Base-by-base conservation (phyloP, 2,113 vertebrate genomes). In the Pithys albifrons region DNA sequence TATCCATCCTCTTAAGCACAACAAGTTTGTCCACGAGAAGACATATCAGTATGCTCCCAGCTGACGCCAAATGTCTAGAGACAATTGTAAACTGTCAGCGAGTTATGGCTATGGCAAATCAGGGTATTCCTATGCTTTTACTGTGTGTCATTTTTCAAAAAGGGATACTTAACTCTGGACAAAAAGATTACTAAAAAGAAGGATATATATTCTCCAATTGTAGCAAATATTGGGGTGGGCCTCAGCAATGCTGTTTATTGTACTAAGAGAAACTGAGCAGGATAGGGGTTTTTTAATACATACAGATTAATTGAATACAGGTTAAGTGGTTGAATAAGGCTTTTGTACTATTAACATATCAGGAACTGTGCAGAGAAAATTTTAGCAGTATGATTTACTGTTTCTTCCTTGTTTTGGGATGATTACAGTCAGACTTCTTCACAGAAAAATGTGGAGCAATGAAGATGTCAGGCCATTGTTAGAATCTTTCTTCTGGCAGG, bases 211-310 rank as follows among this genome's bases (percentile, higher is more conserved):
- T 69, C 7, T 69, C 9, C 41, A 57, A 19, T 45, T 59, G 3
- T 35, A 88, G 8, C 18, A 12, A 43, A 22, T 23, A 61, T 0
- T 39, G 15, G 2, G 1, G 10, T 43, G 10, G 13, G 7, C 8
- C 35, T 85, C 37, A 62, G 9, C 41, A 70, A 12, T 74, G 17
- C 12, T 71, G 10, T 61, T 89, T 69, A 28, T 14, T 59, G 4
- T 46, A 28, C 25, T 37, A 41, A 55, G 22, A 49, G 39, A 89
- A 58, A 54, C 22, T 46, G 52, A 80, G 7, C 7, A 69, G 19
- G 76, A 67, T 3, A 10, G 1, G 22, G 22, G 49, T 69, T 54
- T 15, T 79, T 86, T 76, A 27, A 46, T 73, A 9, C 8, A 17
- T 43, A 12, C 13, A 73, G 49, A 70, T 65, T 37, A 76, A 37